Evolutionary conservation across 2,797 vertebrate genomes (phyloP).

Genomic region (Scyliorhinus canicula): DNA sequence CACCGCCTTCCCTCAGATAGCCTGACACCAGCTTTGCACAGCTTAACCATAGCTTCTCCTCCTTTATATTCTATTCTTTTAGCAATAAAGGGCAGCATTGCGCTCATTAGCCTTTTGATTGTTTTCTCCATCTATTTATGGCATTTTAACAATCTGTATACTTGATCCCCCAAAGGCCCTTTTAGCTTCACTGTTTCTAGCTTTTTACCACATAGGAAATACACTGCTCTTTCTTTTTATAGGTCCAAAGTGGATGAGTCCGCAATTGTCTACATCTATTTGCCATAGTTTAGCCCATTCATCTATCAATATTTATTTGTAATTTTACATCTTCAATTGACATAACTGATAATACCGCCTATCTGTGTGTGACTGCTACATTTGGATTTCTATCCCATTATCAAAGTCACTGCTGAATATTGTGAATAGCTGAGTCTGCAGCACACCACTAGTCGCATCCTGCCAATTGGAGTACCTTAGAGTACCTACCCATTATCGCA

Average conservation of each 20-base stretch:
- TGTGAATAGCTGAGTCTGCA: background rate
- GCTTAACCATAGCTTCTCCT: background rate
- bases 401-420: background rate
- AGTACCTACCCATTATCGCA: background rate
- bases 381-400: background rate
- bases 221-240: too few relatives aligned
- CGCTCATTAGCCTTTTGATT: too few relatives aligned
- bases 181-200: too few relatives aligned
- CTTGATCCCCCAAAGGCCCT: too few relatives aligned
- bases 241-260: too few relatives aligned
- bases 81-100: too few relatives aligned
- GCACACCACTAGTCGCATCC: background rate
- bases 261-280: background rate
- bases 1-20: background rate
- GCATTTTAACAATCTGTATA: too few relatives aligned
- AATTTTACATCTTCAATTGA: background rate
- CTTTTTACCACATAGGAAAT: too few relatives aligned
- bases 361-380: background rate
- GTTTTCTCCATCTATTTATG: too few relatives aligned
- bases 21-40: background rate
- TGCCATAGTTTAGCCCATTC: background rate
- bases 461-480: background rate
- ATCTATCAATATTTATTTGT: background rate
- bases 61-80: too few relatives aligned
- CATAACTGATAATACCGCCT: background rate